These are phyloP conservation scores for Urocolius indicus DNA, from an alignment of 2,113 vertebrate genomes.

Conservation along the genomic window DNA sequence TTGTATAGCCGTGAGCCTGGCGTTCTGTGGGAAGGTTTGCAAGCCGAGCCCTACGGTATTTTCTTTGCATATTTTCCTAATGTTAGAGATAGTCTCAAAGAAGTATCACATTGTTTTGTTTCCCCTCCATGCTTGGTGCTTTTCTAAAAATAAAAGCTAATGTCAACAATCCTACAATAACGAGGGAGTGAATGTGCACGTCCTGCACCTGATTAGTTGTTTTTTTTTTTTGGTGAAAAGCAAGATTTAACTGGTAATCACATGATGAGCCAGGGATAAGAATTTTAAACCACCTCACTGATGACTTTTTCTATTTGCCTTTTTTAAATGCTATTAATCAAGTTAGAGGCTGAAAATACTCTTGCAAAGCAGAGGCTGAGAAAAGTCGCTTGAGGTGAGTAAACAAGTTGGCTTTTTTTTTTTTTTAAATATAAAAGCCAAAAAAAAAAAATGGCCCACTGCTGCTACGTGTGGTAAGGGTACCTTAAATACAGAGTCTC, in stretches of 20 bases:
- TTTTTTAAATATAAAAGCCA: not conserved
- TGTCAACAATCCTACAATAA: not conserved
- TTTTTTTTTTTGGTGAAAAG: not conserved
- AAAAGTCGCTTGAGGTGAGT: slow-evolving; percentile 47
- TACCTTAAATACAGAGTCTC: slow-evolving; percentile 15
- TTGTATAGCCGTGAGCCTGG: not conserved
- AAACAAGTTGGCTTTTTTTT: slow-evolving; percentile 21
- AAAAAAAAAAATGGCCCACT: not conserved
- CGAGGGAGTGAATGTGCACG: not conserved
- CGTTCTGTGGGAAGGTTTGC: not conserved
- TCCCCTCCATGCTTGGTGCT: not conserved
- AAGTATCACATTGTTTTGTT: not conserved
- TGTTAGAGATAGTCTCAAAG: not conserved
- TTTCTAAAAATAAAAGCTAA: slow-evolving; percentile 16
- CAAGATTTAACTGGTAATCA: not conserved
- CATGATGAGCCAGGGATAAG: not conserved
- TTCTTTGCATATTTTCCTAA: not conserved
- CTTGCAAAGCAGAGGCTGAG: not conserved
- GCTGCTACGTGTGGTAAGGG: not conserved
- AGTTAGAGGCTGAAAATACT: not conserved
- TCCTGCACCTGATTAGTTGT: not conserved
- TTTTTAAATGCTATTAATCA: slow-evolving; percentile 4
- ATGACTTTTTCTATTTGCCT: not conserved
- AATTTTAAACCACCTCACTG: not conserved
- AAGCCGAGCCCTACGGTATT: not conserved